These are phyloP conservation scores for Spisula solida DNA, from an alignment of 2,888 invertebrate species.

Conservation along the genomic window DNA sequence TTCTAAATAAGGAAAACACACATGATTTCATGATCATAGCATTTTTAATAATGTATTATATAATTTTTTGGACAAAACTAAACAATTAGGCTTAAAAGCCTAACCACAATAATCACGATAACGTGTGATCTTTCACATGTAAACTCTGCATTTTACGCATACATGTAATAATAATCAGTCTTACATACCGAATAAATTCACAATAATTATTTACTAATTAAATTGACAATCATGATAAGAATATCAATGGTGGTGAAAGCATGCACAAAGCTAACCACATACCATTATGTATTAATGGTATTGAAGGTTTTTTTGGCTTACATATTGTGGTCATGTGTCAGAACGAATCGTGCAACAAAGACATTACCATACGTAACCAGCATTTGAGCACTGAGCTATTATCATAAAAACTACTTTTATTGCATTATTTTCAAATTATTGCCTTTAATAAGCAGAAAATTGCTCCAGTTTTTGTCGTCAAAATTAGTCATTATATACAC, in stretches of 20 bases:
- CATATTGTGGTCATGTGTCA: background rate
- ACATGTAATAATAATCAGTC: background rate
- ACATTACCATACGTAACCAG: background rate
- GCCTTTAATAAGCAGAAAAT: slow-evolving; percentile 10
- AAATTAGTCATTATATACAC: background rate
- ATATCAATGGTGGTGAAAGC: background rate
- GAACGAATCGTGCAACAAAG: slow-evolving; percentile 3
- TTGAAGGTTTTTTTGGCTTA: background rate
- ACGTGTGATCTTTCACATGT: background rate
- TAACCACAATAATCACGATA: too few relatives aligned
- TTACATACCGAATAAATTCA: background rate
- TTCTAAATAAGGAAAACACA: slow-evolving; percentile 1
- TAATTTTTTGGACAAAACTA: background rate
- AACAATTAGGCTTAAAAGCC: background rate
- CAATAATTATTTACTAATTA: slow-evolving; percentile 14
- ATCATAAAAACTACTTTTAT: slow-evolving; percentile 1
- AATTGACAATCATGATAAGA: slow-evolving; percentile 13
- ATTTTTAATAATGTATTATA: background rate
- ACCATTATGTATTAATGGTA: background rate
- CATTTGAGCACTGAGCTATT: background rate
- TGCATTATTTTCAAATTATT: slow-evolving; percentile 15
- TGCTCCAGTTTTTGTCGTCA: background rate
- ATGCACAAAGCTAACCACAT: background rate
- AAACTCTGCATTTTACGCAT: background rate
- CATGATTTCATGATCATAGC: background rate